These are phyloP conservation scores for Drosophila miranda DNA, from an alignment of 1,140 invertebrate species.

Conservation along the genomic window DNA sequence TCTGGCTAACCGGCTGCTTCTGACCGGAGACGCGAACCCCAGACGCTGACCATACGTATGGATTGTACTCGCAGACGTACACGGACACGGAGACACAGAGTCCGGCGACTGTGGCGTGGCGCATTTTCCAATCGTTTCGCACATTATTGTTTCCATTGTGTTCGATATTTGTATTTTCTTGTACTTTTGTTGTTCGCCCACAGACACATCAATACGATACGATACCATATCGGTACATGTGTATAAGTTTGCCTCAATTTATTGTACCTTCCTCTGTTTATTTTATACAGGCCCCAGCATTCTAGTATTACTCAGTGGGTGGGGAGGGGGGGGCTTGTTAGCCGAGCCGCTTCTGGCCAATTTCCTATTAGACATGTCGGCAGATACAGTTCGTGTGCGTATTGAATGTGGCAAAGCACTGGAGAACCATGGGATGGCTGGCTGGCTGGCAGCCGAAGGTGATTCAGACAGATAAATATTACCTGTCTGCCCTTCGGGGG, in stretches of 20 bases:
- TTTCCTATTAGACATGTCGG: slow-evolving; percentile 57
- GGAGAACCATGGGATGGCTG: no score
- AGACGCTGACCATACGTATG: slow-evolving; percentile 64
- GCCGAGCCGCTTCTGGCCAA: slow-evolving; percentile 37
- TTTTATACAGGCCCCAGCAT: slow-evolving; percentile 62
- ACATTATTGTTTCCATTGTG: slow-evolving; percentile 80
- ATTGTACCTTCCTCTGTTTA: slow-evolving; percentile 74
- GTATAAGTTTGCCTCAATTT: slow-evolving; percentile 68
- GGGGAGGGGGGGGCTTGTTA: slow-evolving; percentile 13
- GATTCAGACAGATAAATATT: slow-evolving; percentile 30
- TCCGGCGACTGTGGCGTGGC: slow-evolving; percentile 51
- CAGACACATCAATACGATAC: slow-evolving; percentile 15
- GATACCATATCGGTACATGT: neutral
- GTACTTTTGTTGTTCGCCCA: slow-evolving; percentile 62
- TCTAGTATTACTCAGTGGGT: slow-evolving; percentile 35
- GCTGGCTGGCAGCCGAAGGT: slow-evolving; percentile 19
- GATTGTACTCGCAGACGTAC: slow-evolving; percentile 39
- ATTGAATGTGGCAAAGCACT: slow-evolving; percentile 28
- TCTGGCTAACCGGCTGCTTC: slow-evolving; percentile 67
- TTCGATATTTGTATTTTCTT: slow-evolving; percentile 80
- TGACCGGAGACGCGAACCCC: slow-evolving; percentile 45
- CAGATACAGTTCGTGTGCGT: slow-evolving; percentile 48
- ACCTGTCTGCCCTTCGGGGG: slow-evolving; percentile 46
- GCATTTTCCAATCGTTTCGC: slow-evolving; percentile 79
- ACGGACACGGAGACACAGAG: slow-evolving; percentile 34